phyloP scores from a whole-genome alignment of 2,888 invertebrate species.

The Gari tellinella region DNA sequence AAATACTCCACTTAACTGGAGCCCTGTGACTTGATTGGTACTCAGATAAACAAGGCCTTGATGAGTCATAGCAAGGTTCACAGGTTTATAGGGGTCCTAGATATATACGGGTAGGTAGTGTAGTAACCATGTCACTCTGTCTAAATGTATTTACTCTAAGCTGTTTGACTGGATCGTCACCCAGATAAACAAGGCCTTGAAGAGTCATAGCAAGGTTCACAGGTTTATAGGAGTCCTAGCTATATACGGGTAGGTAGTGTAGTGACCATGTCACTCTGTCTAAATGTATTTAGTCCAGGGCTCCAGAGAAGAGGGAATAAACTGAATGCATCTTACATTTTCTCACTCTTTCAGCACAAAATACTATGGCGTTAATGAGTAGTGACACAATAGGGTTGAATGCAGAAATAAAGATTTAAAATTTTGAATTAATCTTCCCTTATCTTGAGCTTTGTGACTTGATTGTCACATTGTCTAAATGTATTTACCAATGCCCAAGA shows the following conservation, averaged over 20 bases:
- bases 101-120: slow-evolving; percentile 16
- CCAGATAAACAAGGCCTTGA: slow-evolving; percentile 94
- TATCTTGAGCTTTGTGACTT: too few species aligned
- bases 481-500: too few species aligned
- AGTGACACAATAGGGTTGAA: too few species aligned
- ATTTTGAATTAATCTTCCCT: neutral
- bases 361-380: too few species aligned
- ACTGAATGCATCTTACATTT: too few species aligned
- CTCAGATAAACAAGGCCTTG: neutral
- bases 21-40: neutral
- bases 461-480: too few species aligned
- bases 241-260: slow-evolving; percentile 92
- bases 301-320: too few species aligned
- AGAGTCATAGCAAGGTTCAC: slow-evolving; percentile 75
- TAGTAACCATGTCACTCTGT: slow-evolving; percentile 98
- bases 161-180: slow-evolving; percentile 97
- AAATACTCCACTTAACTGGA: too few species aligned
- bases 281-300: too few species aligned
- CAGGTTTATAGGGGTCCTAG: slow-evolving; percentile 19
- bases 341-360: too few species aligned
- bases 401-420: too few species aligned
- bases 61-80: neutral
- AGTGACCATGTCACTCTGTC: too few species aligned
- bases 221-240: slow-evolving; percentile 98
- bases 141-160: slow-evolving; percentile 94